phyloP scores from a whole-genome alignment of 2,888 invertebrate species.

The Cephalotes varians region DNA sequence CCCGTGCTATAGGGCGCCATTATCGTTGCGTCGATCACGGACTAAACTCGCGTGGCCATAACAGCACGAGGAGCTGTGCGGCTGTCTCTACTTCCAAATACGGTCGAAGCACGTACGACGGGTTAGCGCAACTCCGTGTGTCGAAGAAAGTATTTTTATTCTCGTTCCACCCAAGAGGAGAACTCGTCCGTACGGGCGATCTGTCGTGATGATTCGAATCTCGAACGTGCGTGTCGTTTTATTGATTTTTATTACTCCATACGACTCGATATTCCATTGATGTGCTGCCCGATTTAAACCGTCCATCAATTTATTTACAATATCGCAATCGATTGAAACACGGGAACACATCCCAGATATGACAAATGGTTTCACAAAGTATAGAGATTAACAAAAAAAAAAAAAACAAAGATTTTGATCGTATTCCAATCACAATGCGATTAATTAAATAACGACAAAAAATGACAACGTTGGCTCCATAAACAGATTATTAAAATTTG shows the following conservation, averaged over 20 bases:
- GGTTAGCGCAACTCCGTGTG: slow-evolving; percentile 72
- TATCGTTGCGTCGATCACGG: slow-evolving; percentile 54
- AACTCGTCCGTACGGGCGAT: slow-evolving; percentile 61
- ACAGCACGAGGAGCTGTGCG: slow-evolving; percentile 49
- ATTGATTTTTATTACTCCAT: slow-evolving; percentile 41
- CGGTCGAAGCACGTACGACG: slow-evolving; percentile 69
- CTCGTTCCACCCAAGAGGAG: slow-evolving; percentile 52
- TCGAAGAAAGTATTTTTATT: slow-evolving; percentile 78
- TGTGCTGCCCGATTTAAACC: neutral
- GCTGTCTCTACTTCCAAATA: slow-evolving; percentile 76
- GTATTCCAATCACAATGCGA: neutral
- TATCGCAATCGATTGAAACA: neutral
- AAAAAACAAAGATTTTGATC: neutral
- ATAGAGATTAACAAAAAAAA: neutral
- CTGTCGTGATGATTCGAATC: slow-evolving; percentile 17
- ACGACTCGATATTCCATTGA: slow-evolving; percentile 12
- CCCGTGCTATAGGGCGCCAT: slow-evolving; percentile 37
- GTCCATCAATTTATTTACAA: slow-evolving; percentile 27
- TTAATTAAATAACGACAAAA: neutral
- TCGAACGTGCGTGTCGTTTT: slow-evolving; percentile 41
- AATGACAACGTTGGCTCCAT: neutral
- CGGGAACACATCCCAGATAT: neutral
- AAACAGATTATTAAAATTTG: neutral
- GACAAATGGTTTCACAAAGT: neutral
- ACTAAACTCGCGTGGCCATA: slow-evolving; percentile 58